Base-by-base conservation (phyloP, 2,888 invertebrate species). In the Drosophila gaucha region DNA sequence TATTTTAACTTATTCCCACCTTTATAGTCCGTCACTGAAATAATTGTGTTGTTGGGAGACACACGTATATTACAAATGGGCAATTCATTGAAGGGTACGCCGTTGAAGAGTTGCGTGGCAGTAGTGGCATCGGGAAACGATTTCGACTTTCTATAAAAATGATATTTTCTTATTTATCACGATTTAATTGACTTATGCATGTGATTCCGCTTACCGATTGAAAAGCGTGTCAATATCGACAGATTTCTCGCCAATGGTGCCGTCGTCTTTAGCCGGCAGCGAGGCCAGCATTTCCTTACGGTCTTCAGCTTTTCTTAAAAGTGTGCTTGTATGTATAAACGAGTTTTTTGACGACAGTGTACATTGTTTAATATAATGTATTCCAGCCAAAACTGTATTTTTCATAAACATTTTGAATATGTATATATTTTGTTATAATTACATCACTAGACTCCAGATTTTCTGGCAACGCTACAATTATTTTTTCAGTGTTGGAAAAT, bases 31-130 rank as follows among this genome's bases (percentile, higher is more conserved):
- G 96, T 95, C 35, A 97, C 90, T 9, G 93, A 93, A 60, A 98
- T 93, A 58, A 98, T 95, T 9, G 98, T 98, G 91, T 99, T 99
- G 92, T 99, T 99, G 64, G 94, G 94, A 9, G 96, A 94, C 0
- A 96, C 95, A 87, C 95, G 94, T 44, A 99, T 95, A 90, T 97
- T 95, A 79, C 96, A 94, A 59, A 98, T 94, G 0, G 97, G 97
- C 50, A 98, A 89, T 46, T 97, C 95, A 89, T 95, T 94, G 90
- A 95, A 98, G 2, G 94, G 94, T 0, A 95, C 92, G 0, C 97
- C 97, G 89, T 96, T 93, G 86, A 97, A 96, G 3, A 97, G 88
- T 82, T 92, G 92, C 64, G 94, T 93, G 33, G 95, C 95, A 0
- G 97, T 96, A 52, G 94, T 93, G 59, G 93, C 92, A 88, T 95